Evolutionary conservation across 2,888 invertebrate genomes (phyloP).

Genomic region (Cinara cedri): DNA sequence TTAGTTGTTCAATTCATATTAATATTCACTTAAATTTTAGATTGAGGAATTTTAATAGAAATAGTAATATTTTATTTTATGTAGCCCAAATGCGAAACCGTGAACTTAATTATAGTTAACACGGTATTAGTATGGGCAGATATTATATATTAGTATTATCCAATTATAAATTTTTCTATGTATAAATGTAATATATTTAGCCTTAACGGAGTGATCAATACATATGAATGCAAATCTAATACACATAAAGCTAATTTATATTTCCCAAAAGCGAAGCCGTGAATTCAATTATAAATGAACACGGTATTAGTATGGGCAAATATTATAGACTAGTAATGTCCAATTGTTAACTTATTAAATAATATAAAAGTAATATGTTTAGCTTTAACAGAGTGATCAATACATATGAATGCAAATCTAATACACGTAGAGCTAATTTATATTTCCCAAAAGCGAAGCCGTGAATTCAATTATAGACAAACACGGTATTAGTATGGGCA

Average conservation of each 20-base stretch:
- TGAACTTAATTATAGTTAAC: neutral
- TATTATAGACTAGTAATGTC: too few relatives aligned
- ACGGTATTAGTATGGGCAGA: too few relatives aligned
- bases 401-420: neutral
- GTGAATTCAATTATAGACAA: neutral
- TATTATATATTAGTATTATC: too few relatives aligned
- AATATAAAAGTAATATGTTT: neutral
- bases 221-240: neutral
- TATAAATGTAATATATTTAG: neutral
- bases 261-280: neutral
- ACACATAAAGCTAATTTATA: neutral
- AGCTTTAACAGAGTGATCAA: neutral
- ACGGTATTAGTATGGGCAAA: too few relatives aligned
- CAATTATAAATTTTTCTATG: too few relatives aligned
- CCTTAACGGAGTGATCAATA: neutral
- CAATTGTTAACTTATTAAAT: too few relatives aligned
- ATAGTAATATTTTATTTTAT: neutral
- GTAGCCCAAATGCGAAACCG: neutral
- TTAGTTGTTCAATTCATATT: neutral
- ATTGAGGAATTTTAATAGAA: neutral
- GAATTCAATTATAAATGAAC: neutral
- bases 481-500: slow-evolving; percentile 15
- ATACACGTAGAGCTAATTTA: neutral
- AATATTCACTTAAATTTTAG: neutral
- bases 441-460: slow-evolving; percentile 9